Conservation (phyloP, 2,797 vertebrate genomes). For the Sebastes taczanowskii region DNA sequence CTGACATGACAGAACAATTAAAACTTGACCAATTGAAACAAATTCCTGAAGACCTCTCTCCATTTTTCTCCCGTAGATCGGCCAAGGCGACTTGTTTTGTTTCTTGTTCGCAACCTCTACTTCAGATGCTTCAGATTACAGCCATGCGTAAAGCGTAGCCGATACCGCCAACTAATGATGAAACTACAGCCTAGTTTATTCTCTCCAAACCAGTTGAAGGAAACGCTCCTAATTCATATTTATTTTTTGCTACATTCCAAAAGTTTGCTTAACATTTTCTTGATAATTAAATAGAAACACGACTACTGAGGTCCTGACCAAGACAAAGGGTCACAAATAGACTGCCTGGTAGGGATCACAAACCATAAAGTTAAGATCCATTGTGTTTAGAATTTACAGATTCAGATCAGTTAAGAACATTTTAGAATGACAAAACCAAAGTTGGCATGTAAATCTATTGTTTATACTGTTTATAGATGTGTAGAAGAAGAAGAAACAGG, state of each 20-base stretch:
- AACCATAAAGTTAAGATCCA: neutral
- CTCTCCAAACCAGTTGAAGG: neutral
- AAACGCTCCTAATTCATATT: no score
- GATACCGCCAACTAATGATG: no score
- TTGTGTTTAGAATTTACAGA: neutral
- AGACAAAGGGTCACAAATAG: accelerated
- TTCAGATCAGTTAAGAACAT: neutral
- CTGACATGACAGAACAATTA: neutral
- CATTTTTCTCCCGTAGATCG: neutral
- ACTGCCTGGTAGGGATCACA: neutral
- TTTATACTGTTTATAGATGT: neutral
- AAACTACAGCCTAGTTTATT: neutral
- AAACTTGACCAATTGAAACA: neutral
- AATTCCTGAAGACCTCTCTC: neutral
- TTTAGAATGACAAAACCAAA: neutral
- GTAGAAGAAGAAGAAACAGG: neutral
- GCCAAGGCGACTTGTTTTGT: neutral
- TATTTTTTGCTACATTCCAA: neutral
- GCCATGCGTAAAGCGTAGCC: no score
- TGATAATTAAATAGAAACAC: neutral
- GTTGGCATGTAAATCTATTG: neutral
- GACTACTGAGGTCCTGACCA: neutral
- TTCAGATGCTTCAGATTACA: neutral
- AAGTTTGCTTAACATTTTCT: accelerated
- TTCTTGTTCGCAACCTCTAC: neutral